Conservation (phyloP, 64 coral and sea anemone species). For the Montipora sp. region DNA sequence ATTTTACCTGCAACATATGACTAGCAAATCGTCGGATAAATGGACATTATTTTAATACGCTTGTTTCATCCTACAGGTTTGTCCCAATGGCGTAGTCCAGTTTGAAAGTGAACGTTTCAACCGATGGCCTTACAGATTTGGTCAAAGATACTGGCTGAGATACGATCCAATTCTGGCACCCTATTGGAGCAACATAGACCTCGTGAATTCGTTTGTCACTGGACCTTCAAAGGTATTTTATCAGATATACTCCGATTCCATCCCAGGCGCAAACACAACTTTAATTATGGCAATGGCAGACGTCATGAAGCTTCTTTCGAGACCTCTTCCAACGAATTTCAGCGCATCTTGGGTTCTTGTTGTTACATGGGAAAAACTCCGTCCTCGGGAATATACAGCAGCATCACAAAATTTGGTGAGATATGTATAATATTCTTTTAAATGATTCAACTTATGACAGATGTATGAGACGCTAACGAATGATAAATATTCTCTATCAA, state of each 20-base stretch:
- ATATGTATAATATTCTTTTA: no score
- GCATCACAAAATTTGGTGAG: conserved; percentile 1
- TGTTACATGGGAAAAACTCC: conserved; percentile 24
- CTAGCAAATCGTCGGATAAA: no score
- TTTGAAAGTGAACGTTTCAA: background rate
- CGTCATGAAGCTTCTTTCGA: background rate
- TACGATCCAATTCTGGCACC: conserved; percentile 9
- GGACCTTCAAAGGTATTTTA: conserved; percentile 10
- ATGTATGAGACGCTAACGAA: no score
- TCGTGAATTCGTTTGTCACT: no score
- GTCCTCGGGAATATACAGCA: background rate
- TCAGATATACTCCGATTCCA: background rate
- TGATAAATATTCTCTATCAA: no score
- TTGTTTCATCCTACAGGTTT: background rate
- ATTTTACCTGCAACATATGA: no score
- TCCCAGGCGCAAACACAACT: background rate
- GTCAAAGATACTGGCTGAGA: no score
- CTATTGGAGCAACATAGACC: conserved; percentile 22
- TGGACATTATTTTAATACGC: no score
- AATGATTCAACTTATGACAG: no score
- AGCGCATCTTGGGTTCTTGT: conserved; percentile 22
- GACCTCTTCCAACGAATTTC: background rate
- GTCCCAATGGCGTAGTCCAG: conserved; percentile 8
- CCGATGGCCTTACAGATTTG: background rate
- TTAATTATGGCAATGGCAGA: conserved; percentile 18